These are phyloP conservation scores for Synanceia verrucosa DNA, from an alignment of 2,797 vertebrate species.

Conservation along the genomic window DNA sequence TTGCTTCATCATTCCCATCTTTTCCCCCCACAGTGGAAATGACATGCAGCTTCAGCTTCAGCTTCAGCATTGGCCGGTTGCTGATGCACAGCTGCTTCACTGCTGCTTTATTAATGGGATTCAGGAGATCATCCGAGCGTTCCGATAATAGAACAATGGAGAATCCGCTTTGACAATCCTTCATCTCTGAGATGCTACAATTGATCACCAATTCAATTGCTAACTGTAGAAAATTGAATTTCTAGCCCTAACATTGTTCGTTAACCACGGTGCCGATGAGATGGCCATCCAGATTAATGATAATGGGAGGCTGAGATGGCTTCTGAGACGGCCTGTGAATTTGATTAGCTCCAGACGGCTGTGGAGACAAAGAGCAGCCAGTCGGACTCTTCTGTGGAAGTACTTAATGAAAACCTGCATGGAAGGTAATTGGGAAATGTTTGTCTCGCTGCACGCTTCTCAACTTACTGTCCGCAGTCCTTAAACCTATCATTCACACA, in stretches of 20 bases:
- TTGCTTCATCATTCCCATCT: conserved; percentile 31
- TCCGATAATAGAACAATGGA: conserved; percentile 81
- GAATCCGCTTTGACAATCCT: conserved; percentile 77
- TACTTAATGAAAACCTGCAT: conserved; percentile 86
- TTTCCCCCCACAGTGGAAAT: conserved; percentile 27
- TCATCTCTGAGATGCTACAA: conserved; percentile 80
- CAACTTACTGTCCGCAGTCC: conserved; percentile 74
- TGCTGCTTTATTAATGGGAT: conserved; percentile 79
- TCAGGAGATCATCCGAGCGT: conserved; percentile 79
- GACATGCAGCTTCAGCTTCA: conserved; percentile 38
- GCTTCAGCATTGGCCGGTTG: conserved; percentile 36
- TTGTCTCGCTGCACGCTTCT: conserved; percentile 78
- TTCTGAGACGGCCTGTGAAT: conserved; percentile 83
- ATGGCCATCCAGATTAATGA: conserved; percentile 87
- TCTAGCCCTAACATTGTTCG: conserved; percentile 86
- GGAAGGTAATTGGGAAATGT: conserved; percentile 83
- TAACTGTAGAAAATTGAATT: conserved; percentile 87
- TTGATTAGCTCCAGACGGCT: conserved; percentile 85
- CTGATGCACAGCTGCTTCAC: conserved; percentile 60
- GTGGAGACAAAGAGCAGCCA: conserved; percentile 79
- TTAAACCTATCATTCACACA: conserved; percentile 44
- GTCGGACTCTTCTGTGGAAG: conserved; percentile 81
- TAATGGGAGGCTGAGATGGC: conserved; percentile 84
- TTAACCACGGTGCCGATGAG: conserved; percentile 86
- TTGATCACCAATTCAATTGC: conserved; percentile 86